Evolutionary conservation across 2,888 invertebrate species (phyloP).

Genomic region (Hirtodrosophila cameraria): DNA sequence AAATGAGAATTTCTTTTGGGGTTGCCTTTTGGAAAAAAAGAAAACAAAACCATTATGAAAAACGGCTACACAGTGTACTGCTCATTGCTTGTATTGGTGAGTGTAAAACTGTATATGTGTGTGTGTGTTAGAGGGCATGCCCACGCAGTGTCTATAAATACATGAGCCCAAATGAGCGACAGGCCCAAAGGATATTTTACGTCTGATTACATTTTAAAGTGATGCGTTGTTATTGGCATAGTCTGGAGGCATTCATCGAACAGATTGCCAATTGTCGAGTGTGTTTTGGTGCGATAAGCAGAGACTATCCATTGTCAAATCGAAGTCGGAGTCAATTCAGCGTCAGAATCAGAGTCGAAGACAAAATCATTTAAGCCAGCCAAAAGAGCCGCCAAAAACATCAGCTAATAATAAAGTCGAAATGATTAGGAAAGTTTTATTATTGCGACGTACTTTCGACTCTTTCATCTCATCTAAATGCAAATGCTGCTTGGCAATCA

Average conservation of each 20-base stretch:
- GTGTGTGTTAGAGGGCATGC: constrained; percentile 6
- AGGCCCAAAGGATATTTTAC: constrained; percentile 66
- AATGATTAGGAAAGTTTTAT: constrained; percentile 28
- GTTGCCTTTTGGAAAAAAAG: constrained; percentile 15
- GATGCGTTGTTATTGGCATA: constrained; percentile 50
- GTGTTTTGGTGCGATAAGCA: constrained; percentile 39
- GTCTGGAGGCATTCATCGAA: constrained; percentile 37
- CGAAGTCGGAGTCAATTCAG: background rate
- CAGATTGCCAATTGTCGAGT: constrained; percentile 45
- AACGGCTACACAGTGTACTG: constrained; percentile 4
- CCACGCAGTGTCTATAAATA: constrained; percentile 34
- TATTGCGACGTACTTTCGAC: constrained; percentile 6
- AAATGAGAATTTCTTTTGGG: background rate
- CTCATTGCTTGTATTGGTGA: constrained; percentile 3
- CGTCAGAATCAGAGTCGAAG: no score
- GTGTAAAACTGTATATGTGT: background rate
- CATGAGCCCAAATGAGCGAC: constrained; percentile 51
- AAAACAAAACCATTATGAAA: constrained; percentile 43
- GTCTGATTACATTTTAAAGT: constrained; percentile 71
- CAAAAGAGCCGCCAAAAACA: constrained; percentile 11
- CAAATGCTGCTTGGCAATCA: constrained; percentile 62
- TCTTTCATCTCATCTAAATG: constrained; percentile 58
- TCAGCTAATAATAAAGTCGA: constrained; percentile 44
- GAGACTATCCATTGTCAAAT: constrained; percentile 20
- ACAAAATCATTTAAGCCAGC: constrained; percentile 10